Evolutionary conservation across 2,888 invertebrate species (phyloP), one percentile per base, ranked within the genome.

Genomic region (Nemotelus nigrinus): DNA sequence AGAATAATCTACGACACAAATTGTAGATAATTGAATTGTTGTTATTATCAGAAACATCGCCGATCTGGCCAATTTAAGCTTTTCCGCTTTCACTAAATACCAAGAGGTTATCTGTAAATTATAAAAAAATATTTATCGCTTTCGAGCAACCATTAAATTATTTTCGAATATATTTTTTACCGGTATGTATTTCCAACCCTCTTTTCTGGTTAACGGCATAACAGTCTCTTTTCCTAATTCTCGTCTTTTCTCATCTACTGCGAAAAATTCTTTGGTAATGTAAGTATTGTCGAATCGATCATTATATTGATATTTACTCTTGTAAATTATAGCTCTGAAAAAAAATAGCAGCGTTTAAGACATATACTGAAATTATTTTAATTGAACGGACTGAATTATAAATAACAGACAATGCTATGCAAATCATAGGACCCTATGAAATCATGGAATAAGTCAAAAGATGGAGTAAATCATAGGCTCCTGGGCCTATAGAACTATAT

Each of bases 1-100:
- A 43, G 92, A 90, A 84, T 93, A 95, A 86, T 97, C 96, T 2
- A 92, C 90, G 41, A 91, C 86, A 84, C 96, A 92, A 82, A 94
- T 93, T 65, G 93, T 91, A 45, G 90, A 86, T 10, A 96, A 88
- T 84, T 96, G 95, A 78, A 94, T 87, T 0, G 91, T 90, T 0
- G 93, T 90, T 25, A 93, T 88, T 0, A 89, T 82, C 84, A 95
- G 89, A 80, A 93, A 90, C 86, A 92, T 85, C 6, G 81, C 78
- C 2, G 84, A 83, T 41, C 83, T 82, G 0, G 83, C 82, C 48
- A 86, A 70, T 50, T 82, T 68, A 3, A 81, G 60, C 5, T 81
- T 81, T 80, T 88, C 88, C 4, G 74, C 76, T 39, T 70, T 77
- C 0, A 86, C 83, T 44, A 88, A 79, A 0, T 81, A 82, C 2